These are phyloP conservation scores for Norana najaformis DNA, from an alignment of 2,888 invertebrate genomes.

Conservation along the genomic window DNA sequence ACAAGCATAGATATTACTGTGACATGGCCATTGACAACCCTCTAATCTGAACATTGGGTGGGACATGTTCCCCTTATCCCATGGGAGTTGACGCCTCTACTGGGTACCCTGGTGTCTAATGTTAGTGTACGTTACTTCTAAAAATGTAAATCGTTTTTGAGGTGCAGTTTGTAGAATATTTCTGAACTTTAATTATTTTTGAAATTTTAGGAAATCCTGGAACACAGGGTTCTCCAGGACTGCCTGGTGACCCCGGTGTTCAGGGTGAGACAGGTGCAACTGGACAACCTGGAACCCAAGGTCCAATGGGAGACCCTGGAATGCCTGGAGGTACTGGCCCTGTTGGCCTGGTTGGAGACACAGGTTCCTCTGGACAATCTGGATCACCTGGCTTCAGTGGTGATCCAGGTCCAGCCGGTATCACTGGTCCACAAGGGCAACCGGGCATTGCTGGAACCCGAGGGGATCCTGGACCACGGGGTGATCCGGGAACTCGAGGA, in stretches of 20 bases:
- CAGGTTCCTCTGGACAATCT: constrained; percentile 36
- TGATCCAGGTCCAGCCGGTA: constrained; percentile 32
- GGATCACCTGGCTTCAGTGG: constrained; percentile 32
- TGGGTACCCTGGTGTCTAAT: no score
- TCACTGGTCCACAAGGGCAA: constrained; percentile 29
- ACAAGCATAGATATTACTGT: no score
- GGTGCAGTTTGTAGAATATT: neutral
- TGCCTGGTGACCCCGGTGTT: constrained; percentile 23
- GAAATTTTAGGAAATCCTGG: constrained; percentile 25
- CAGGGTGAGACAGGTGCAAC: constrained; percentile 27
- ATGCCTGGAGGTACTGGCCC: constrained; percentile 30
- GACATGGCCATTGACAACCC: no score
- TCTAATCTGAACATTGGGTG: no score
- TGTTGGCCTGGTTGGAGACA: constrained; percentile 36
- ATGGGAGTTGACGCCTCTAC: no score
- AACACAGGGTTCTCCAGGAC: constrained; percentile 21
- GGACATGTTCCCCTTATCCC: no score
- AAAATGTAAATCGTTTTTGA: neutral
- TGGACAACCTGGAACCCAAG: constrained; percentile 33
- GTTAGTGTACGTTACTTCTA: neutral
- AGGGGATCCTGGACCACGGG: constrained; percentile 37
- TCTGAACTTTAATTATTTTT: neutral
- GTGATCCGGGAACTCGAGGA: constrained; percentile 21
- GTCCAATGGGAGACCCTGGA: constrained; percentile 33
- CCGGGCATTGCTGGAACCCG: constrained; percentile 21